Base-by-base conservation (phyloP, 1,140 invertebrate species). In the Anoplolepis gracilipes region DNA sequence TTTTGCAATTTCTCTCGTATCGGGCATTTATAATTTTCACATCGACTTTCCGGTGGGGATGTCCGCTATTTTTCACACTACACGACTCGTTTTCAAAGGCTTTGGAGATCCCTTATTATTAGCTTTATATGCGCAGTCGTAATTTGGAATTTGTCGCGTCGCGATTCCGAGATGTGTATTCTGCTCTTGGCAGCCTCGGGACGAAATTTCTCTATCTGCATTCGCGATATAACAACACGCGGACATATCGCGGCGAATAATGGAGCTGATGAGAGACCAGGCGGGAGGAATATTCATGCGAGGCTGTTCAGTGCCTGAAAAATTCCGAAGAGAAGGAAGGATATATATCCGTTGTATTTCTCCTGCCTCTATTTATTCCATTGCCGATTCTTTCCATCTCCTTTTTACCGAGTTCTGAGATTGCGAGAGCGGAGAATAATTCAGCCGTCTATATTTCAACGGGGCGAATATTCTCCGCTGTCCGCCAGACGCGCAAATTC, bases 141-240 rank as follows among this genome's bases (percentile, higher is more conserved):
- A n/a, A 49, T 67, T 49, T 3, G 16, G n/a, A 10, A 25, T 22
- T 79, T 36, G n/a, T 67, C 65, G 11, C n/a, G n/a, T 2, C 30
- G n/a, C 39, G n/a, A 78, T n/a, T n/a, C 3, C n/a, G 13, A 65
- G n/a, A 78, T 67, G n/a, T n/a, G n/a, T n/a, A 69, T 69, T 79
- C 6, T 33, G 28, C 22, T 25, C 55, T n/a, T 13, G 19, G 13
- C 36, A 25, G 25, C 33, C 33, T 30, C 2, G 78, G 10, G 53
- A 72, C 25, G 4, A 81, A 30, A 81, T 81, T 70, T 16, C 28
- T 46, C 42, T 55, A 22, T 57, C 19, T 22, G 6, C 10, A n/a
- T 22, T 36, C 1, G 53, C 53, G 36, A 81, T 55, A 7, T 8
- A n/a, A 30, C n/a, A n/a, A 13, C 42, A 39, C 30, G 46, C 33